Evolutionary conservation across 2,797 vertebrate genomes (phyloP).

Genomic region (Rousettus madagascariensis): DNA sequence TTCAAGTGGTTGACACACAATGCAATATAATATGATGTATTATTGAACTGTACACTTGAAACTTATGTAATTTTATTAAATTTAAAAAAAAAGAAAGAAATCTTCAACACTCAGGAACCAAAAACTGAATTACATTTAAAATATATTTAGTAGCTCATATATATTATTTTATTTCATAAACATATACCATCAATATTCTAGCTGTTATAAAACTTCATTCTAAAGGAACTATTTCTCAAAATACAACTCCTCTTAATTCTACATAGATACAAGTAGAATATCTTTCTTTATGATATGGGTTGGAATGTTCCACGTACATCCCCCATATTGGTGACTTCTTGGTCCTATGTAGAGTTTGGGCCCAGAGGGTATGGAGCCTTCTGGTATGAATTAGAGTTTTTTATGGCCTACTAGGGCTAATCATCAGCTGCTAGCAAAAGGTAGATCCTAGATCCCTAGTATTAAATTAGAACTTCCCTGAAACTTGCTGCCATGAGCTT

Average conservation of each 20-base stretch:
- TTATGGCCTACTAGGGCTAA: neutral
- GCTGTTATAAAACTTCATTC: slow-evolving; percentile 1
- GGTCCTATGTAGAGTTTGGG: neutral
- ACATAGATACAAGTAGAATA: neutral
- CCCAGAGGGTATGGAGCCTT: neutral
- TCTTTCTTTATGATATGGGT: neutral
- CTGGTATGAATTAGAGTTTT: neutral
- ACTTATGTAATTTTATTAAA: too few species aligned
- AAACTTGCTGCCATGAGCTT: neutral
- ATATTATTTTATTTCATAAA: neutral
- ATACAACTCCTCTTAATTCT: slow-evolving; percentile 14
- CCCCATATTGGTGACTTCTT: neutral
- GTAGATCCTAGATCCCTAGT: neutral
- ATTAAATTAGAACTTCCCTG: neutral
- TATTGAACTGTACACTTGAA: too few species aligned
- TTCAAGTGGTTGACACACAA: too few species aligned
- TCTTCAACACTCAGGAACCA: neutral
- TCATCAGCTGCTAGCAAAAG: neutral
- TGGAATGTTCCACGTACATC: neutral
- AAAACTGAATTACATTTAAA: neutral
- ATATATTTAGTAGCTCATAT: neutral
- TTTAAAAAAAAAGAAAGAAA: neutral
- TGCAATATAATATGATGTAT: too few species aligned
- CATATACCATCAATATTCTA: neutral
- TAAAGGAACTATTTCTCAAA: slow-evolving; percentile 36